phyloP scores from a whole-genome alignment of 2,888 invertebrate genomes.

The Cryptus armator region DNA sequence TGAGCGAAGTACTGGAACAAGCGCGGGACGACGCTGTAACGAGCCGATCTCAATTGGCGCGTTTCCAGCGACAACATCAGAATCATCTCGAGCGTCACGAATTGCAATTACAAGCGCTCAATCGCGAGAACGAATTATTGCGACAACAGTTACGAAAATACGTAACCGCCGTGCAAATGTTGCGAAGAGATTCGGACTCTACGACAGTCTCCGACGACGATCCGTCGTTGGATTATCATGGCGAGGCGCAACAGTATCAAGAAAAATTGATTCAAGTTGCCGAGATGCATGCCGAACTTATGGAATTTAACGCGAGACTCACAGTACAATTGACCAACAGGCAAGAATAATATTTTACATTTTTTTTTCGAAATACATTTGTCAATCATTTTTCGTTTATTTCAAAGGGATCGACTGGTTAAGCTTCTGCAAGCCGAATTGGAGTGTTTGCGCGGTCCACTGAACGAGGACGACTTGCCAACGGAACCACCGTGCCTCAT shows the following conservation, averaged over 20 bases:
- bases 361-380: neutral
- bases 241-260: conserved; percentile 93
- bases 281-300: conserved; percentile 97
- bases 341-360: conserved; percentile 71
- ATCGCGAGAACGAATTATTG: conserved; percentile 93
- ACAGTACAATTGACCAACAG: conserved; percentile 89
- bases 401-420: conserved; percentile 87
- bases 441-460: conserved; percentile 89
- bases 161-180: conserved; percentile 94
- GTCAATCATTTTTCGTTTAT: neutral
- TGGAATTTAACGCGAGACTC: conserved; percentile 95
- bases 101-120: conserved; percentile 87
- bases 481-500: conserved; percentile 87
- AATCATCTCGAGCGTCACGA: conserved; percentile 83
- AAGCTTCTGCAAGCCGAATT: conserved; percentile 88
- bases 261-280: conserved; percentile 96
- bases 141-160: conserved; percentile 95
- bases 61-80: conserved; percentile 83
- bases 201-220: conserved; percentile 81
- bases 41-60: conserved; percentile 80
- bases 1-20: conserved; percentile 81
- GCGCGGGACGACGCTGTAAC: conserved; percentile 82
- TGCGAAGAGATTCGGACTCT: conserved; percentile 87
- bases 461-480: conserved; percentile 85
- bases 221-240: conserved; percentile 85